phyloP scores from a whole-genome alignment of 2,113 vertebrate species.

The Arizona elegans region DNA sequence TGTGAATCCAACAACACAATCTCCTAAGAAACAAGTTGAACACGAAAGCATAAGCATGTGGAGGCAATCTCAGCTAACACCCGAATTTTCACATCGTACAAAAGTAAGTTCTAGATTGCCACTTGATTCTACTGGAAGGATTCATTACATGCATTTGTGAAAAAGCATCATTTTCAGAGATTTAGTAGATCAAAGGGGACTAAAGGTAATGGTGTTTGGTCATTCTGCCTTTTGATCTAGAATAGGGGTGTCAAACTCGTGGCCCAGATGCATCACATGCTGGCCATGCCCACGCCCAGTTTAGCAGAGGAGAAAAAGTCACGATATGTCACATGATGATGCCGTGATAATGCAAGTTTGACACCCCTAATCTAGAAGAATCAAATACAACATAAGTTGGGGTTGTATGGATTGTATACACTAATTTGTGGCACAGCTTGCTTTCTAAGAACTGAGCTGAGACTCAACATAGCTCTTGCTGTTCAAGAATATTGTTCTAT shows the following conservation, averaged over 20 bases:
- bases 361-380: not conserved
- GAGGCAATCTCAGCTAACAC: slow-evolving; percentile 43
- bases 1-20: slow-evolving; percentile 35
- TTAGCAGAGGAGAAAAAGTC: too few species aligned
- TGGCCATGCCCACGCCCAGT: too few species aligned
- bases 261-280: too few species aligned
- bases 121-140: slow-evolving; percentile 36
- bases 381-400: not conserved
- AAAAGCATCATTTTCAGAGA: not conserved
- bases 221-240: not conserved
- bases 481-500: not conserved
- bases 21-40: slow-evolving; percentile 52
- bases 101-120: slow-evolving; percentile 31
- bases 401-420: not conserved
- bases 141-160: not conserved
- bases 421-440: not conserved
- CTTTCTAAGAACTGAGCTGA: not conserved
- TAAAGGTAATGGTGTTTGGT: not conserved
- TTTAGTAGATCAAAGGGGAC: not conserved
- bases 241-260: too few species aligned
- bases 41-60: slow-evolving; percentile 40
- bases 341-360: too few species aligned
- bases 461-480: not conserved
- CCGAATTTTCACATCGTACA: slow-evolving; percentile 31
- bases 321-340: too few species aligned